Base-by-base conservation (phyloP, 1,140 invertebrate species). In the Leucophenga varia region DNA sequence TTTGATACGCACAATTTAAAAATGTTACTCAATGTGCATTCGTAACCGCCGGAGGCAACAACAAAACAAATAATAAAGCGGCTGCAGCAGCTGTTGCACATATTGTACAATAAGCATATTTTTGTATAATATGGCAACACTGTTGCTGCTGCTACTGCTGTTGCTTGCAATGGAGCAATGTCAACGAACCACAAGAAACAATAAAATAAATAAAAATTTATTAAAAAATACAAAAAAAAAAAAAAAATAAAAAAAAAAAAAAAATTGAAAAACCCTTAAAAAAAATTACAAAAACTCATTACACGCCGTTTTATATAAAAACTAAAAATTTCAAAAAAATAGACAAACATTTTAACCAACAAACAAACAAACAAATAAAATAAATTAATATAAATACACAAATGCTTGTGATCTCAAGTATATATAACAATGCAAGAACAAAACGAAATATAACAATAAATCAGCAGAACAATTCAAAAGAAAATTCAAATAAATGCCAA, bases 21-120 rank as follows among this genome's bases (percentile, higher is more conserved):
- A 57, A 54, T 79, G 61, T 59, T 79, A 65, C 68, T 79, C 40
- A 79, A 79, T 50, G 78, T 80, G 69, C 78, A 80, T 55, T 79
- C 77, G 61, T 80, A 78, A 79, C 72, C 53, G 18, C 14, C n/a
- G 17, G 10, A 19, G 30, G 40, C 21, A 53, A 53, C 37, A 51
- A 43, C 37, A 49, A 36, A 16, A 34, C 43, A 8, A 47, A 43
- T 25, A 39, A 43, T 34, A 30, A 30, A n/a, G n/a, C n/a, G n/a
- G n/a, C n/a, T n/a, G n/a, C n/a, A n/a, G n/a, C n/a, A n/a, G n/a
- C n/a, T n/a, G n/a, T n/a, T n/a, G n/a, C n/a, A n/a, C n/a, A n/a
- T n/a, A n/a, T n/a, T n/a, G n/a, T n/a, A n/a, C n/a, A n/a, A n/a
- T n/a, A n/a, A n/a, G n/a, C n/a, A n/a, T n/a, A n/a, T n/a, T n/a